Evolutionary conservation across 2,888 invertebrate species (phyloP).

Genomic region (Drosophila barbarae): DNA sequence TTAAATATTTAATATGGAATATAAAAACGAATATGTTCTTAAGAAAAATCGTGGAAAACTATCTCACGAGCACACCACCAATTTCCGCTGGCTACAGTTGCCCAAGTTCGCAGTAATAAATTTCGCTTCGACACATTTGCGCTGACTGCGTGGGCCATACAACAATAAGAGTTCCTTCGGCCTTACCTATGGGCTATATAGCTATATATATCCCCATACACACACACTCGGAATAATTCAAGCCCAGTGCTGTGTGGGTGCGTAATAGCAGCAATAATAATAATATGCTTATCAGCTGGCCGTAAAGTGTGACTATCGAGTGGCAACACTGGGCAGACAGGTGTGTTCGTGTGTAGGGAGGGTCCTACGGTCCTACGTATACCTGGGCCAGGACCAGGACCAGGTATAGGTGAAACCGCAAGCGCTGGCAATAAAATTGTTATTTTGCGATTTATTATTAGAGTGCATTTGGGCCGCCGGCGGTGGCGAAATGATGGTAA

Average conservation of each 20-base stretch:
- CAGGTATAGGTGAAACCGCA: slow-evolving; percentile 50
- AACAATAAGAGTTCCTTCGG: slow-evolving; percentile 26
- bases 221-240: slow-evolving; percentile 32
- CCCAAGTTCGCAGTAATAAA: slow-evolving; percentile 56
- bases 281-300: slow-evolving; percentile 72
- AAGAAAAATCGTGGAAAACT: background rate
- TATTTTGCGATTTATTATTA: slow-evolving; percentile 74
- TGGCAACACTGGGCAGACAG: slow-evolving; percentile 30
- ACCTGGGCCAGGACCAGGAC: slow-evolving; percentile 18
- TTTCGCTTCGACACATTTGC: slow-evolving; percentile 50
- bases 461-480: slow-evolving; percentile 70
- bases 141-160: slow-evolving; percentile 44
- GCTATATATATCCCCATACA: background rate
- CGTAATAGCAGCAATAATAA: slow-evolving; percentile 65
- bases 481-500: slow-evolving; percentile 26
- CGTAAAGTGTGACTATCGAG: slow-evolving; percentile 64
- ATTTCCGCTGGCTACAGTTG: slow-evolving; percentile 43
- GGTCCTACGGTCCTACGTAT: background rate
- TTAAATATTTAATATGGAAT: background rate
- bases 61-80: slow-evolving; percentile 18
- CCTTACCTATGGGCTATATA: background rate
- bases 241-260: slow-evolving; percentile 33
- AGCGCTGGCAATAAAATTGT: slow-evolving; percentile 68
- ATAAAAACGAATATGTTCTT: background rate
- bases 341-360: slow-evolving; percentile 8